These are phyloP conservation scores for Empidonax traillii DNA, from an alignment of 2,113 vertebrate genomes.

Conservation along the genomic window DNA sequence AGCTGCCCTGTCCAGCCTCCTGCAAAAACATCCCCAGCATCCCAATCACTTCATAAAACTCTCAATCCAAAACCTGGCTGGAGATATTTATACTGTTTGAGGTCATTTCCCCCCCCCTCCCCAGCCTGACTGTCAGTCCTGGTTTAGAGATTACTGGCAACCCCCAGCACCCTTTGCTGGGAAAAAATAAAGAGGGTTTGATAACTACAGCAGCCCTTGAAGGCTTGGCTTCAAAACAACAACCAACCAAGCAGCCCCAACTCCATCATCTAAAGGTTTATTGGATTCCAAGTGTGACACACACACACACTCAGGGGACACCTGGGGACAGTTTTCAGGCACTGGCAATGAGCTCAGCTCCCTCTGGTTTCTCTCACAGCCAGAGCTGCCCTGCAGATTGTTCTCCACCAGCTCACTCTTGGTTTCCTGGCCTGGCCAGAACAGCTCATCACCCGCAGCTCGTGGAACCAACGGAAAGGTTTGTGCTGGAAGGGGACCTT, in stretches of 20 bases:
- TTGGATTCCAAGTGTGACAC: background rate
- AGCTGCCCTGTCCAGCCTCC: background rate
- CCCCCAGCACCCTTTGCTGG: background rate
- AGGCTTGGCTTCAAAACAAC: background rate
- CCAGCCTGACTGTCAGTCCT: background rate
- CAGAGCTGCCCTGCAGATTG: background rate
- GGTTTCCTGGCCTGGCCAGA: background rate
- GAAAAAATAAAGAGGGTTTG: background rate
- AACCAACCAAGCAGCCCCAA: background rate
- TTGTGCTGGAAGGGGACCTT: background rate
- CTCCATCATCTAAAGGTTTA: background rate
- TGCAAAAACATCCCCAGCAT: background rate
- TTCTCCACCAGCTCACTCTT: background rate
- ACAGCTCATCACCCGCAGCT: background rate
- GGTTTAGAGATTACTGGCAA: conserved; percentile 37
- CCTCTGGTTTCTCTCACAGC: accelerated
- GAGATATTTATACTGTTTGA: background rate
- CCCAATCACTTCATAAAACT: background rate
- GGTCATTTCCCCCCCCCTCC: background rate
- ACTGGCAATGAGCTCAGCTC: background rate
- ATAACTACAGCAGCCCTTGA: background rate
- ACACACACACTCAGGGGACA: background rate
- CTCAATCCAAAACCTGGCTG: background rate
- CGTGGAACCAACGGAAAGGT: background rate
- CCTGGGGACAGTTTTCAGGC: background rate